Percentiles rank a stretch among this genome's conserved stretches.
Evolutionary conservation across 2,113 vertebrate genomes (phyloP).

Genomic region (Nerophis ophidion): DNA sequence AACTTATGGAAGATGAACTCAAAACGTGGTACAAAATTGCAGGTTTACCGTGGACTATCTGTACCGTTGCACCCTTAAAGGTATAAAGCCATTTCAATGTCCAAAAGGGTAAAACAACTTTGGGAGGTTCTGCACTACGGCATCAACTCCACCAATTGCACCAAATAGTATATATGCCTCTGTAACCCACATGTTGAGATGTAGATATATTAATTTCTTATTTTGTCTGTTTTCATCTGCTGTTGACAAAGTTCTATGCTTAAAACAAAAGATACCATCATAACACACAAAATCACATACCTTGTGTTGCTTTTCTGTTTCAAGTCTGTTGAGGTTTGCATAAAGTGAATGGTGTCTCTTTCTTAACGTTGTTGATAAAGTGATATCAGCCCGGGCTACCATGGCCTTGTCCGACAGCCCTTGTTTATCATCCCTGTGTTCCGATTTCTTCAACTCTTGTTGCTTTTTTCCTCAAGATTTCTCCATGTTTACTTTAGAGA

Average conservation of each 20-base stretch:
- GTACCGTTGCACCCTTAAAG: no score
- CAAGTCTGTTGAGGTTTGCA: conserved; percentile 67
- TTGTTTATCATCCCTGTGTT: conserved; percentile 17
- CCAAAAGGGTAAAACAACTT: no score
- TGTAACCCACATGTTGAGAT: no score
- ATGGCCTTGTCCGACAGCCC: conserved; percentile 29
- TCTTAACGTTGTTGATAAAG: conserved; percentile 49
- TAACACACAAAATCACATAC: conserved; percentile 36
- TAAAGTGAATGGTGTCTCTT: conserved; percentile 73
- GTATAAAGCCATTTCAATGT: no score
- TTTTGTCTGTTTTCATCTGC: no score
- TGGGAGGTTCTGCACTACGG: no score
- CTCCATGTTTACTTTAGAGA: conserved; percentile 38
- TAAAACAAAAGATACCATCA: background rate
- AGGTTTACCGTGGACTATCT: no score
- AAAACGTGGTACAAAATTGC: no score
- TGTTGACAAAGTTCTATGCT: background rate
- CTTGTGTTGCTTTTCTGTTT: conserved; percentile 58
- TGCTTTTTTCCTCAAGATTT: conserved; percentile 33
- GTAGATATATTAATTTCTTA: no score
- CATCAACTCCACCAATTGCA: no score
- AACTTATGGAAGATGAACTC: no score
- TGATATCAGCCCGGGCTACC: conserved; percentile 20
- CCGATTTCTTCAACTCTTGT: conserved; percentile 27
- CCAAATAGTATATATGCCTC: no score